These are phyloP conservation scores for Euplagia quadripunctaria DNA, from an alignment of 2,888 invertebrate genomes.

Conservation along the genomic window DNA sequence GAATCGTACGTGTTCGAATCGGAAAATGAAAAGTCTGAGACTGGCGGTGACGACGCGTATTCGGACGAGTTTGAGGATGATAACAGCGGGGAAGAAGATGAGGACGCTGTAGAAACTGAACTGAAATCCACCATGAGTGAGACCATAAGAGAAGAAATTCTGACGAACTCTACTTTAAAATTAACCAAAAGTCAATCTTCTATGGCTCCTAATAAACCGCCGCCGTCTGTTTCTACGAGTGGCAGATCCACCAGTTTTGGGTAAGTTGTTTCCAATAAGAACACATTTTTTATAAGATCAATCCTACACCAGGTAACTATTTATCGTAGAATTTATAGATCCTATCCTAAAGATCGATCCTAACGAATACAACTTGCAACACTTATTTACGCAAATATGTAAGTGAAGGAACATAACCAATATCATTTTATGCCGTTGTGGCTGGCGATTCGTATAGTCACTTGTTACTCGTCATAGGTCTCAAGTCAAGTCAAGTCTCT, in stretches of 20 bases:
- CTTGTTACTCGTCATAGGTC: no score
- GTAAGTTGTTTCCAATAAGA: constrained; percentile 59
- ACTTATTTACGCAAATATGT: no score
- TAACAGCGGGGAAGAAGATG: constrained; percentile 68
- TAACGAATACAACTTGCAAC: no score
- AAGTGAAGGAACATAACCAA: no score
- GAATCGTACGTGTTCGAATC: constrained; percentile 78
- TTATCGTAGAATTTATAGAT: background rate
- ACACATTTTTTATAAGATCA: background rate
- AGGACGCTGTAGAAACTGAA: constrained; percentile 58
- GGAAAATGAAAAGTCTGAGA: constrained; percentile 59
- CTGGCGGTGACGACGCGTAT: constrained; percentile 73
- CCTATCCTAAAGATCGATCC: background rate
- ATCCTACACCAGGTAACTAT: background rate
- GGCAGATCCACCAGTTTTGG: constrained; percentile 76
- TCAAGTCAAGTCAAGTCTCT: no score
- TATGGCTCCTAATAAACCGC: constrained; percentile 61
- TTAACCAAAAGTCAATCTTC: constrained; percentile 74
- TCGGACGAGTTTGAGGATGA: constrained; percentile 84
- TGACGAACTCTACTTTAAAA: constrained; percentile 62
- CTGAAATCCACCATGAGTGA: constrained; percentile 57
- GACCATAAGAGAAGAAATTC: constrained; percentile 43
- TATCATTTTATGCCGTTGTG: no score
- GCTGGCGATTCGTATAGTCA: no score
- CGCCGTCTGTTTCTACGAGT: constrained; percentile 61